A percentile compares a stretch with the other conserved stretches of the same genome.
Conservation (phyloP, 1,140 invertebrate genomes). For the Belonocnema kinseyi region DNA sequence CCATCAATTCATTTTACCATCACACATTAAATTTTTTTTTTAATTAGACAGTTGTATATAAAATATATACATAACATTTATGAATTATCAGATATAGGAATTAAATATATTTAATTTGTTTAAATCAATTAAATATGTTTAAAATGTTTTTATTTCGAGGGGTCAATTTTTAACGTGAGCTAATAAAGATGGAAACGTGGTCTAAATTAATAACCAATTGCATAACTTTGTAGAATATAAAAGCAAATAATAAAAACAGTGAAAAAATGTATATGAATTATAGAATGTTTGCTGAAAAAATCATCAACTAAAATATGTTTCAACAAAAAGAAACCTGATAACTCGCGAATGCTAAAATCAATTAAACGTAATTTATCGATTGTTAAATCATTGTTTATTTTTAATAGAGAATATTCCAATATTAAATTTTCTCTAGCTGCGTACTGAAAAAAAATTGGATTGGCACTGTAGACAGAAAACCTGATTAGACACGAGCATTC, state of each 20-base stretch:
- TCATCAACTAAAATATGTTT: no score
- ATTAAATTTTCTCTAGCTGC: slow-evolving; percentile 25
- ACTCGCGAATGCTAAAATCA: not conserved
- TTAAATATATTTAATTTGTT: no score
- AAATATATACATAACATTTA: slow-evolving; percentile 17
- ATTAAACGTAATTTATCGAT: slow-evolving; percentile 7
- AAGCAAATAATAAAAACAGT: not conserved
- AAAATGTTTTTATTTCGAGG: no score
- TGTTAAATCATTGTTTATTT: not conserved
- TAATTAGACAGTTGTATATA: not conserved
- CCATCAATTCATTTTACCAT: slow-evolving; percentile 26
- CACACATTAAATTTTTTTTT: not conserved
- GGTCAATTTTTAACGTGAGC: not conserved
- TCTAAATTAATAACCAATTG: slow-evolving; percentile 11
- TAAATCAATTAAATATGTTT: no score
- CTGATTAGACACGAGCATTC: no score
- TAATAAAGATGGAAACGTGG: slow-evolving; percentile 1
- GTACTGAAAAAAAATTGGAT: no score
- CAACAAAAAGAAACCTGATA: no score
- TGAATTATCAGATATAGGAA: slow-evolving; percentile 29
- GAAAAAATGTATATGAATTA: no score
- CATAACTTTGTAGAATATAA: slow-evolving; percentile 4
- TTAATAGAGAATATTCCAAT: not conserved
- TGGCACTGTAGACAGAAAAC: no score
- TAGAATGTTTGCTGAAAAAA: no score